Percentiles rank a stretch among this genome's conserved stretches.
Evolutionary conservation across 2,113 vertebrate species (phyloP).

Genomic region (Haemorhous mexicanus): DNA sequence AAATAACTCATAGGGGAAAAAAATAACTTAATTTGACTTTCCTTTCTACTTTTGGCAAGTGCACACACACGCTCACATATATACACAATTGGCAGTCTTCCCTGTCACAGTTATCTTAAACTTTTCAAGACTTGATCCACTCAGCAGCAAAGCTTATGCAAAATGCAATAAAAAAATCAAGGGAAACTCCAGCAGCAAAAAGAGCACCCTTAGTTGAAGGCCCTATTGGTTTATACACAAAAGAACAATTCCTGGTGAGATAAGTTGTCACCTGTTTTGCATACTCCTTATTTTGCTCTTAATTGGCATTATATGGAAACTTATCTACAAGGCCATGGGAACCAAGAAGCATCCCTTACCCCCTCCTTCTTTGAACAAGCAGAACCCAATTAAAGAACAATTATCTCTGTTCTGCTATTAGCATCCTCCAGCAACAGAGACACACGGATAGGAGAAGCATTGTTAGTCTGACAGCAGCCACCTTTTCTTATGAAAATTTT

Average conservation of each 20-base stretch:
- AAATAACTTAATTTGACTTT: neutral
- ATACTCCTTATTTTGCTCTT: conserved; percentile 66
- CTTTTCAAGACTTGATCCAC: neutral
- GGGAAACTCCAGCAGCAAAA: conserved; percentile 26
- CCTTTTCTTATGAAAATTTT: conserved; percentile 32
- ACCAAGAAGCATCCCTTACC: conserved; percentile 48
- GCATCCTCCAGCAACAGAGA: neutral
- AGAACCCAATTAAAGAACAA: conserved; percentile 62
- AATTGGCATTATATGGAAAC: conserved; percentile 69
- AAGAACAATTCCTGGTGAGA: conserved; percentile 35
- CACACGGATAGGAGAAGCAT: neutral
- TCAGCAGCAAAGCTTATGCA: neutral
- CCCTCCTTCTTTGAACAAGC: conserved; percentile 14
- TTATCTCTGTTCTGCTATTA: conserved; percentile 26
- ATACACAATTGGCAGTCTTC: neutral
- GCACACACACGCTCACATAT: neutral
- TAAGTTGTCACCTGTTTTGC: conserved; percentile 55
- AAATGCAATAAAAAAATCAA: neutral
- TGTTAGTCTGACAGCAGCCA: neutral
- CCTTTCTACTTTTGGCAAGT: neutral
- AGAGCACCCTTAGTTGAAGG: conserved; percentile 43
- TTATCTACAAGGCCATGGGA: conserved; percentile 77
- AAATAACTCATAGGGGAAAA: neutral
- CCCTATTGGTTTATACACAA: conserved; percentile 75
- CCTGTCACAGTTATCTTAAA: neutral